Conservation (phyloP, 2,113 vertebrate species). For the Erpornis zantholeuca region DNA sequence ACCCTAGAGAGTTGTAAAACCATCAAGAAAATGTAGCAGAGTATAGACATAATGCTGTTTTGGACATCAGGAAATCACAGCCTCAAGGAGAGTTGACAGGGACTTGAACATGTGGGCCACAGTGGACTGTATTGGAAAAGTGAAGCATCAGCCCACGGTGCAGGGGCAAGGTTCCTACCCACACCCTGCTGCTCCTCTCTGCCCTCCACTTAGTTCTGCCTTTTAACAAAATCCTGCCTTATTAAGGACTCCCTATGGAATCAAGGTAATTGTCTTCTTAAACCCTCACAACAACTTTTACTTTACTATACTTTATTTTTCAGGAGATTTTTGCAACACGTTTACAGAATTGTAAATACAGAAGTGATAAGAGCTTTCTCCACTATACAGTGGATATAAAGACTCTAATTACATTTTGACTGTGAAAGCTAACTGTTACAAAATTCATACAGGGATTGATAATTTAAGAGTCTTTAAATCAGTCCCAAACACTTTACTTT, state of each 20-base stretch:
- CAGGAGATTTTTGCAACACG: neutral
- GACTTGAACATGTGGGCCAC: neutral
- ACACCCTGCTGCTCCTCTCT: neutral
- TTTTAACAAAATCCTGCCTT: neutral
- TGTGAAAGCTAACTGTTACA: neutral
- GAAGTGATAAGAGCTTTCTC: neutral
- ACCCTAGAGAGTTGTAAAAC: neutral
- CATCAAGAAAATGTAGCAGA: neutral
- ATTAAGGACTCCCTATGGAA: neutral
- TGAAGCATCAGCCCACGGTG: neutral
- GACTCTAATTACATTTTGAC: neutral
- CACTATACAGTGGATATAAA: neutral
- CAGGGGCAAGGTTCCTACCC: neutral
- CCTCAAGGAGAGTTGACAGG: neutral
- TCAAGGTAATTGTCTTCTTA: neutral
- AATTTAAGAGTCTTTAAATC: conserved; percentile 6
- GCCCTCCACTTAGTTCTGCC: neutral
- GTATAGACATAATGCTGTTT: neutral
- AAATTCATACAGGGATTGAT: neutral
- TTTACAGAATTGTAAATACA: neutral
- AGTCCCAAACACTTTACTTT: neutral
- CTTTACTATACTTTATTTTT: neutral
- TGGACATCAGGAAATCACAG: neutral
- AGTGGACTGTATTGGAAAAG: neutral
- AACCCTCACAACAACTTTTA: neutral